Evolutionary conservation across 2,888 invertebrate species (phyloP).

Genomic region (Ormyrus thymus): DNA sequence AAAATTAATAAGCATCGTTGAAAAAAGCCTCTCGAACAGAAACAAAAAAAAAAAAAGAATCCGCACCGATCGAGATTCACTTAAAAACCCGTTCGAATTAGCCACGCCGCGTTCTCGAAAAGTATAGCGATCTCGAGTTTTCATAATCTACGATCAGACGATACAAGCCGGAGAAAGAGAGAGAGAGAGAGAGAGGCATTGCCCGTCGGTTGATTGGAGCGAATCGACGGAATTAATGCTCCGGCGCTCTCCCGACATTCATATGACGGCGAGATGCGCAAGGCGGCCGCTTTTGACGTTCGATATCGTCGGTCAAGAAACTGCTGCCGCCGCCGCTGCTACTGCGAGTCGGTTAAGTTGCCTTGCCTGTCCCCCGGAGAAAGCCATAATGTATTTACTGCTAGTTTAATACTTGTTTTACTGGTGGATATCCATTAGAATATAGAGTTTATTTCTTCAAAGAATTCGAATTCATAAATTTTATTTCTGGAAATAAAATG

Average conservation of each 20-base stretch:
- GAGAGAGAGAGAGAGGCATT: background rate
- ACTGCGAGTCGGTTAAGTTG: background rate
- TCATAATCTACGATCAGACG: background rate
- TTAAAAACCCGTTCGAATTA: too few species aligned
- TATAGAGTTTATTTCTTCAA: too few species aligned
- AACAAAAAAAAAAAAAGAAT: too few species aligned
- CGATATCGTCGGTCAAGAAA: constrained; percentile 57
- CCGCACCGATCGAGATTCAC: too few species aligned
- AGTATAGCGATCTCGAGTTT: constrained; percentile 1
- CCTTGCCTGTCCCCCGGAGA: too few species aligned
- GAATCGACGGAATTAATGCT: constrained; percentile 54
- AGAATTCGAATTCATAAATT: too few species aligned
- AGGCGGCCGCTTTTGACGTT: constrained; percentile 57
- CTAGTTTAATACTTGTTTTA: too few species aligned
- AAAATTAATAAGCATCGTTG: too few species aligned
- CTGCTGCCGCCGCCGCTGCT: background rate
- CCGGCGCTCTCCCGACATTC: constrained; percentile 34
- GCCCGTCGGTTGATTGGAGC: constrained; percentile 49
- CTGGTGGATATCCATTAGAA: too few species aligned
- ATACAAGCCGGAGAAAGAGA: background rate
- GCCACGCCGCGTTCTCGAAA: background rate
- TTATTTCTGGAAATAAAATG: too few species aligned
- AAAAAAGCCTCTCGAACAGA: too few species aligned
- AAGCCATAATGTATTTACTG: too few species aligned
- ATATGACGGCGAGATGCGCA: constrained; percentile 25